Evolutionary conservation across 1,140 invertebrate genomes (phyloP), one percentile per base, ranked within the genome.

Genomic region (Lordiphosa collinella): DNA sequence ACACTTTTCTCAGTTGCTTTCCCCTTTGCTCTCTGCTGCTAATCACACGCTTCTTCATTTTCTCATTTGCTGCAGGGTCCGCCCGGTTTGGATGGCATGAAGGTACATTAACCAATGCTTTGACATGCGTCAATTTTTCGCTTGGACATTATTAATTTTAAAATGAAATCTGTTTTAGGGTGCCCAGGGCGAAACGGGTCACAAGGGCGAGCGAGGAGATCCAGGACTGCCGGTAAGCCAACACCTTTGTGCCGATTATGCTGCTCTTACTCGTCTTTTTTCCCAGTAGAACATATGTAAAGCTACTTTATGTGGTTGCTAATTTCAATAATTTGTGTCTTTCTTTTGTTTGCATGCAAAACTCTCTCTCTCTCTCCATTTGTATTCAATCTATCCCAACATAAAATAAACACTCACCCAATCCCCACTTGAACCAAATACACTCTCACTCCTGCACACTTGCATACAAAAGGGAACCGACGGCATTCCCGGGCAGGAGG

Each of bases 401-500:
- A 4, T 51, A 34, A 69, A 44, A 43, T 38, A 34, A 22, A 32
- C 37, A 55, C 43, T 16, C 8, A 18, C 11, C 47, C 7, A 37
- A 3, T 47, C 40, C 13, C 35, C 46, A 51, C 50, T 50, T 36
- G 10, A 29, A n/a, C 16, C 18, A 54, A 6, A 38, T 11, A 31
- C 36, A 9, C 25, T 8, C 25, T 29, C 25, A 29, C 25, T 29
- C 25, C 25, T 7, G 35, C 58, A 54, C 60, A 51, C 40, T 34
- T 56, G 6, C 49, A 38, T 14, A 52, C 18, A 35, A 47, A 92
- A 97, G 95, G 96, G 96, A 71, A 97, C 95, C 55, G 96, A 97
- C 89, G 96, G 96, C 82, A 97, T 97, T 88, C 96, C 96, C 82
- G 96, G 96, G 78, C 92, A 93, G 91, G 94, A 96, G 94, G 96